Evolutionary conservation across 2,113 vertebrate genomes (phyloP).

Genomic region (Brachionichthys hirsutus): DNA sequence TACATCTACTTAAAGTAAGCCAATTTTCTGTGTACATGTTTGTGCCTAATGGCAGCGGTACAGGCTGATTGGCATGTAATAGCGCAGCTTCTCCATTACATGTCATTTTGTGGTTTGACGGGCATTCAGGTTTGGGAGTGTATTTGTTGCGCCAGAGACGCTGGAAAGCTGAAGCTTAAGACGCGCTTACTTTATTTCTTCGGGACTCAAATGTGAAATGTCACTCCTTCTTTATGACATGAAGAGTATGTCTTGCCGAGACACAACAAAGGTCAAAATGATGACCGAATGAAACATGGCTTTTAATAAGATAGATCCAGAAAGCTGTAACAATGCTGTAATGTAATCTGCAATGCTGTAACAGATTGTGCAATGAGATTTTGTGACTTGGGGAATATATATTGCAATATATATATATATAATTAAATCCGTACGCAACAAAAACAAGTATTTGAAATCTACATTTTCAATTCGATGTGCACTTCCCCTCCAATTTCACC

Average conservation of each 20-base stretch:
- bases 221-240: constrained; percentile 26
- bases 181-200: constrained; percentile 53
- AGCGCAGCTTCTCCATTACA: constrained; percentile 18
- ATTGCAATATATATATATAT: constrained; percentile 26
- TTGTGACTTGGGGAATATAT: constrained; percentile 17
- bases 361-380: constrained; percentile 27
- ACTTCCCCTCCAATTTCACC: constrained; percentile 40
- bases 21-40: not conserved
- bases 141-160: constrained; percentile 56
- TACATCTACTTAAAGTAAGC: not conserved
- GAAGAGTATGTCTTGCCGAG: constrained; percentile 15
- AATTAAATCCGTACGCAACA: constrained; percentile 27
- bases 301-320: constrained; percentile 1
- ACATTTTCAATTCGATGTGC: constrained; percentile 44
- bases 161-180: constrained; percentile 21
- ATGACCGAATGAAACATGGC: not conserved
- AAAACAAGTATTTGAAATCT: constrained; percentile 36
- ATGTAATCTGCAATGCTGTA: constrained; percentile 17
- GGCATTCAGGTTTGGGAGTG: constrained; percentile 38
- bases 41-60: constrained; percentile 1
- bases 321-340: constrained; percentile 7
- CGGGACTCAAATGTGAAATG: constrained; percentile 36
- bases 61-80: constrained; percentile 24
- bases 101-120: constrained; percentile 62
- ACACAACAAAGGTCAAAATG: not conserved